Percentiles rank a stretch among this genome's conserved stretches.
These are phyloP conservation scores for Myrmecobius fasciatus DNA, from an alignment of 2,113 vertebrate genomes.

Conservation along the genomic window DNA sequence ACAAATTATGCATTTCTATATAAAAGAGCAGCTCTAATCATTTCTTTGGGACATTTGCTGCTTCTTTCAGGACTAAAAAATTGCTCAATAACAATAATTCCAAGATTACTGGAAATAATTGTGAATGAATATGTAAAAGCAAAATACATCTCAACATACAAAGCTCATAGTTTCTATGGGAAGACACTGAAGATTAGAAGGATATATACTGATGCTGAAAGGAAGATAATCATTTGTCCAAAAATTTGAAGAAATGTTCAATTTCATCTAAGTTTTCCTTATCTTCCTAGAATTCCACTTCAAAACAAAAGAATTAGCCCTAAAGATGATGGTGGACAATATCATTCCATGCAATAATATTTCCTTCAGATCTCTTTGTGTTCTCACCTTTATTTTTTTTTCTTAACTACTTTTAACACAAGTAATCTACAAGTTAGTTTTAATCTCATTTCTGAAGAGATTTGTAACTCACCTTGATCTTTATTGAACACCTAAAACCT, in stretches of 20 bases:
- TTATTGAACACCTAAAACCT: background rate
- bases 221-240: background rate
- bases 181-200: background rate
- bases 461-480: background rate
- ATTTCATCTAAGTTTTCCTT: background rate
- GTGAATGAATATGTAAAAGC: background rate
- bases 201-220: background rate
- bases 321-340: background rate
- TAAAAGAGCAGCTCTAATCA: background rate
- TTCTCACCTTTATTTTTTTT: background rate
- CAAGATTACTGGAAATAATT: background rate
- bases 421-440: background rate
- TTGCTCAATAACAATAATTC: background rate
- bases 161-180: background rate
- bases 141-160: background rate
- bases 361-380: background rate
- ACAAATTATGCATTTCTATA: background rate
- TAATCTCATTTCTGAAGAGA: background rate
- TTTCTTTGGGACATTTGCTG: background rate
- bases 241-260: background rate
- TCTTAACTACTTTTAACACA: background rate
- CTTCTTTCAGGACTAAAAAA: background rate
- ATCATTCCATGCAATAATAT: too few species aligned
- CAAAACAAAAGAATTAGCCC: background rate
- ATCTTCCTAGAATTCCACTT: background rate